Evolutionary conservation across 2,888 invertebrate genomes (phyloP).

Genomic region (Lithophane socia): DNA sequence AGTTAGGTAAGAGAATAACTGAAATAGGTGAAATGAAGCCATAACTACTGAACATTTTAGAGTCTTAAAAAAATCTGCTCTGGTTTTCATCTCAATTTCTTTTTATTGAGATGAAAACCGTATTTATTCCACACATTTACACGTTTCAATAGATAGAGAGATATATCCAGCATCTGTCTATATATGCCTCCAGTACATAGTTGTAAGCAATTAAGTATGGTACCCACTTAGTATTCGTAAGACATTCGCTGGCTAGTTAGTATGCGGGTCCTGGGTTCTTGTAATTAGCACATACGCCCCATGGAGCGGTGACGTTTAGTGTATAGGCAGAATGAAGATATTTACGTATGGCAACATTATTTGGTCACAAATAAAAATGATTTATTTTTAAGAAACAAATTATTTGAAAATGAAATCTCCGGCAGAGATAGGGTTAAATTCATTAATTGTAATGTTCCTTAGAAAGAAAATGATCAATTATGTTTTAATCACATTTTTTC

Average conservation of each 20-base stretch:
- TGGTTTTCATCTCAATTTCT: too few species aligned
- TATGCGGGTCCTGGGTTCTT: slow-evolving; percentile 63
- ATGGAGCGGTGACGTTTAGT: slow-evolving; percentile 50
- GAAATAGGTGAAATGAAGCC: too few species aligned
- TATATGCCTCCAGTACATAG: slow-evolving; percentile 43
- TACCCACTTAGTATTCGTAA: slow-evolving; percentile 70
- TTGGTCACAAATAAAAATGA: background rate
- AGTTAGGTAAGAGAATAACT: too few species aligned
- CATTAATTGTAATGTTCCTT: too few species aligned
- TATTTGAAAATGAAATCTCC: background rate
- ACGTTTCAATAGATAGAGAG: background rate
- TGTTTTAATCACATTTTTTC: background rate
- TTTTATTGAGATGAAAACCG: too few species aligned
- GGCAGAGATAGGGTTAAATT: background rate
- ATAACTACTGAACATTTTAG: background rate
- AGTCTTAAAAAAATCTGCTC: too few species aligned
- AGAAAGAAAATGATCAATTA: background rate
- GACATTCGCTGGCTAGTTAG: slow-evolving; percentile 66
- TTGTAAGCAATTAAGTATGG: slow-evolving; percentile 66
- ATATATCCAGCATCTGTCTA: slow-evolving; percentile 20
- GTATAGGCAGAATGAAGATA: slow-evolving; percentile 45
- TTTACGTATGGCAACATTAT: slow-evolving; percentile 14
- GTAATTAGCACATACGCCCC: slow-evolving; percentile 74
- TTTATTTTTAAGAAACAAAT: background rate
- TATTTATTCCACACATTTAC: background rate